Evolutionary conservation across 2,113 vertebrate species (phyloP).

Genomic region (Lophius piscatorius): DNA sequence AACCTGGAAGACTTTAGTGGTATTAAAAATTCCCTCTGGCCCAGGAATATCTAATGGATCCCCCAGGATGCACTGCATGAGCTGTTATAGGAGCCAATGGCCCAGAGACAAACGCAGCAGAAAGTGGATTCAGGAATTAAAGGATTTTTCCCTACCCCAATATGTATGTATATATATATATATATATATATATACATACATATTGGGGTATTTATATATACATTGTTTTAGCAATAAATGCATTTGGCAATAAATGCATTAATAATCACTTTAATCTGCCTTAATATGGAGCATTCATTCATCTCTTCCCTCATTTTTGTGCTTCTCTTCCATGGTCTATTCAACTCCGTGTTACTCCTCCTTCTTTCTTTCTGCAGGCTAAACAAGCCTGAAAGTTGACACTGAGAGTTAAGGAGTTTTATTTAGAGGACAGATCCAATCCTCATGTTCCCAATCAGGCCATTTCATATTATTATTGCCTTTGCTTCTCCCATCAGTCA

Average conservation of each 20-base stretch:
- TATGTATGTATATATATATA: too few species aligned
- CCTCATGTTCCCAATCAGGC: constrained; percentile 40
- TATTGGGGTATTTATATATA: too few species aligned
- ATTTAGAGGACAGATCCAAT: constrained; percentile 42
- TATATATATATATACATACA: too few species aligned
- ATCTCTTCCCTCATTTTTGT: not conserved
- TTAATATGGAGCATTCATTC: not conserved
- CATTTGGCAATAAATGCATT: not conserved
- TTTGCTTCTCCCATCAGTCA: constrained; percentile 34
- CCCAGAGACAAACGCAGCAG: not conserved
- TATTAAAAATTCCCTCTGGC: constrained; percentile 8
- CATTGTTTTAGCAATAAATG: too few species aligned
- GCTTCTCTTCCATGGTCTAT: not conserved
- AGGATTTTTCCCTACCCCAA: not conserved
- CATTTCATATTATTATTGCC: constrained; percentile 21
- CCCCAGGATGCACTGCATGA: not conserved
- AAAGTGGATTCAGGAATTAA: not conserved
- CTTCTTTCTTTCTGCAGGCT: not conserved
- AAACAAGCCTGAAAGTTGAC: constrained; percentile 31
- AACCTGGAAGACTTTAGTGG: constrained; percentile 1
- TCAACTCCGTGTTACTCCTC: too few species aligned
- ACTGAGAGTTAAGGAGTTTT: constrained; percentile 32
- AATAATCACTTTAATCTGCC: not conserved
- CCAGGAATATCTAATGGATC: not conserved
- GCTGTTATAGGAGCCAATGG: not conserved